Evolutionary conservation across 2,113 vertebrate genomes (phyloP).

Genomic region (Charadrius vociferus): DNA sequence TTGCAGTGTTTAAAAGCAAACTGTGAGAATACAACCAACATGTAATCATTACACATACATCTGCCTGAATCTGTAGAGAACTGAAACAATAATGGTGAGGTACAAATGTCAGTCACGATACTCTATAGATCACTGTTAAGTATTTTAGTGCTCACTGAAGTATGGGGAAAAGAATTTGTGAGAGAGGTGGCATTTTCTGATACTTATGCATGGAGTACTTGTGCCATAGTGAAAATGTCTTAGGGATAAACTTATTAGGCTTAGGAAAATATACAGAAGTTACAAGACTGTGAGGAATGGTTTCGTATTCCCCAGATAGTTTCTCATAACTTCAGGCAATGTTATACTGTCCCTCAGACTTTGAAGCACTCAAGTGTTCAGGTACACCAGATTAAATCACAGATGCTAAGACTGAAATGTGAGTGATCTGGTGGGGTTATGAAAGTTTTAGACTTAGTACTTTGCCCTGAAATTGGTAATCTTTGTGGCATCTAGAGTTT

Average conservation of each 20-base stretch:
- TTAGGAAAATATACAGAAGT: not conserved
- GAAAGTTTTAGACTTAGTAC: not conserved
- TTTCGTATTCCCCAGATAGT: not conserved
- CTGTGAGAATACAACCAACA: not conserved
- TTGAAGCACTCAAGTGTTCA: not conserved
- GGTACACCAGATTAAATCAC: not conserved
- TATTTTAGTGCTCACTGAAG: not conserved
- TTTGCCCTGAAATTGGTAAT: not conserved
- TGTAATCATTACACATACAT: not conserved
- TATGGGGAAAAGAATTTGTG: not conserved
- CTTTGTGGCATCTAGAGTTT: not conserved
- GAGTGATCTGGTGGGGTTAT: not conserved
- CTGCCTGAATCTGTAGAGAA: not conserved
- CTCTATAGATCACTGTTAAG: not conserved
- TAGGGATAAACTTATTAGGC: not conserved
- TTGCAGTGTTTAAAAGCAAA: not conserved
- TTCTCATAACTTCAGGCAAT: not conserved
- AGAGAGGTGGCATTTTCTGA: not conserved
- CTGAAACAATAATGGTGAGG: not conserved
- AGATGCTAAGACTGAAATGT: not conserved
- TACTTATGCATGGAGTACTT: not conserved
- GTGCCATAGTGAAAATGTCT: not conserved
- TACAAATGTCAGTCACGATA: not conserved
- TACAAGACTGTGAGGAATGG: not conserved
- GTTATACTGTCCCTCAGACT: not conserved